Base-by-base conservation (phyloP, 2,113 vertebrate species). In the Elachura formosa region DNA sequence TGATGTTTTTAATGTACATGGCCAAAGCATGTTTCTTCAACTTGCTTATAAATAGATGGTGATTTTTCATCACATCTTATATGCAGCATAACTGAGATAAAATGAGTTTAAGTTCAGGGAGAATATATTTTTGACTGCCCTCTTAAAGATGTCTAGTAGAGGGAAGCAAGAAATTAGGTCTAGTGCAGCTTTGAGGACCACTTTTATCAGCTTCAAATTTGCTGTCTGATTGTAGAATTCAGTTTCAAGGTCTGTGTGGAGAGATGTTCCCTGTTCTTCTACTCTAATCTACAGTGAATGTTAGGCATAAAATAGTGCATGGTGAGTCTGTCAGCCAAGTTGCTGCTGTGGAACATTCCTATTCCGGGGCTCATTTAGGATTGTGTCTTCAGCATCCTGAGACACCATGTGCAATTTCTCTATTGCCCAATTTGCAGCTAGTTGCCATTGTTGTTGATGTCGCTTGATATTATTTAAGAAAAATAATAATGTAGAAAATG, bases 21-120 rank as follows among this genome's bases (percentile, higher is more conserved):
- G 63, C 55, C 90, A 89, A 84, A 92, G 54, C 23, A 77, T 67
- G 59, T 76, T 95, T 91, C 67, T 93, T 94, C 90, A 93, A 64
- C 68, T 90, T 75, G n/a, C 28, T 6, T 90, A 82, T 94, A 94
- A 96, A 90, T 93, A 94, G 89, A 83, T 55, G 28, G 55, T 41
- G 68, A 54, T 79, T 94, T 85, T 90, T 84, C 58, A 80, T 87
- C 76, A 81, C n/a, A 45, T 75, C 34, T 78, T 88, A 24, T 67
- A 63, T 52, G 62, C 40, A 89, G 86, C 29, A 46, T 51, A 78
- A 67, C 72, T 74, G 64, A 82, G 78, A 87, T 68, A 74, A 90
- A 94, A 85, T 0, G 2, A 84, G 33, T 49, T 24, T 36, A 58
- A 87, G 46, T 41, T 33, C 23, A 78, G 61, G 34, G 40, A 84